These are phyloP conservation scores for Melieria omissa DNA, from an alignment of 2,888 invertebrate species.

Conservation along the genomic window DNA sequence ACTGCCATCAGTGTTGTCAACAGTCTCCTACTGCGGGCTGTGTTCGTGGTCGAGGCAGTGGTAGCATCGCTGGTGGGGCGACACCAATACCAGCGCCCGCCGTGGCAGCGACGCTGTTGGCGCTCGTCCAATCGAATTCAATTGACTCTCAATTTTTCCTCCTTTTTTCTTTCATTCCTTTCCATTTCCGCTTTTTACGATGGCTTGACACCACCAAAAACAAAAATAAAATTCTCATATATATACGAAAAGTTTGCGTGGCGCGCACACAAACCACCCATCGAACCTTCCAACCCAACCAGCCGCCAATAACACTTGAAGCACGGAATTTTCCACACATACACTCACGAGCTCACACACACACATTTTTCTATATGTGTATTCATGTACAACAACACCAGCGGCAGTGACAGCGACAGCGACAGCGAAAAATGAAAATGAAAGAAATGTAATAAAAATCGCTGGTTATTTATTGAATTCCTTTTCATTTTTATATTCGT, in stretches of 20 bases:
- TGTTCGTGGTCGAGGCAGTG: background rate
- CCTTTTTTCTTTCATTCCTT: conserved; percentile 44
- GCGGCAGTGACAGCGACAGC: conserved; percentile 12
- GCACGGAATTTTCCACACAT: background rate
- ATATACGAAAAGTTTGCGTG: conserved; percentile 19
- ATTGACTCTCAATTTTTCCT: conserved; percentile 64
- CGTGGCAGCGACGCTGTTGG: conserved; percentile 22
- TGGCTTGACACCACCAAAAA: conserved; percentile 35
- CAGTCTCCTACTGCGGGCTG: too few species aligned
- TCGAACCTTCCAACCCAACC: conserved; percentile 31
- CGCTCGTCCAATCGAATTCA: conserved; percentile 63
- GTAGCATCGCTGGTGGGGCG: conserved; percentile 28
- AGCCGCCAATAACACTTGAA: conserved; percentile 33
- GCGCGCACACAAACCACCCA: conserved; percentile 37
- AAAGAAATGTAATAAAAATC: conserved; percentile 39
- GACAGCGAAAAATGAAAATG: conserved; percentile 27
- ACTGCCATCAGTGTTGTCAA: background rate
- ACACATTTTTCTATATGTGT: conserved; percentile 36
- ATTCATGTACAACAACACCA: background rate
- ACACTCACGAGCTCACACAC: conserved; percentile 30
- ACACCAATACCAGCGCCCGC: background rate
- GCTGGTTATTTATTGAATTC: conserved; percentile 42
- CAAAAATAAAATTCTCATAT: conserved; percentile 36
- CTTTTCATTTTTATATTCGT: conserved; percentile 45
- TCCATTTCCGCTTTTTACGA: conserved; percentile 15